These are phyloP conservation scores for Parnassius smintheus DNA, from an alignment of 2,888 invertebrate species.

Conservation along the genomic window DNA sequence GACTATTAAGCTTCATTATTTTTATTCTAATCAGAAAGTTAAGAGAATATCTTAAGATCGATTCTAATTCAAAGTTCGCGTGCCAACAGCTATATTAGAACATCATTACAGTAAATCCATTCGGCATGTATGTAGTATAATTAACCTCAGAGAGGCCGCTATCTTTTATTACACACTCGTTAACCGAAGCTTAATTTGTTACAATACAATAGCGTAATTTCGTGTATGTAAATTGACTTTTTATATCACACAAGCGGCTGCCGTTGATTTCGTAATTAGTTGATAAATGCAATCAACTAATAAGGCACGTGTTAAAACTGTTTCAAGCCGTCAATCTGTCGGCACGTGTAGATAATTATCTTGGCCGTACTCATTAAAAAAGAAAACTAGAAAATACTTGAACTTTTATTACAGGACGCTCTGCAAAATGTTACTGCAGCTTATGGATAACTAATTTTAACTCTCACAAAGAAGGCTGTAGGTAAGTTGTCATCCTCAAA, in stretches of 20 bases:
- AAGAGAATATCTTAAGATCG: conserved; percentile 4
- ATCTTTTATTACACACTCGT: conserved; percentile 25
- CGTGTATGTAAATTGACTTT: conserved; percentile 22
- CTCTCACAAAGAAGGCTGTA: no score
- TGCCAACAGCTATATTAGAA: conserved; percentile 9
- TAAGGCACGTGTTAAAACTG: conserved; percentile 17
- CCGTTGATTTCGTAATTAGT: conserved; percentile 21
- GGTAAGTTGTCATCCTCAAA: no score
- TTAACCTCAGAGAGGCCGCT: conserved; percentile 19
- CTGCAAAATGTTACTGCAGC: no score
- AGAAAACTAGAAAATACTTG: no score
- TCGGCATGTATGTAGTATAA: conserved; percentile 15
- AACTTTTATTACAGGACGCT: no score
- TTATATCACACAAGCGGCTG: conserved; percentile 19
- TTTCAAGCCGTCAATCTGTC: conserved; percentile 17
- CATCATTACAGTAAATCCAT: conserved; percentile 9
- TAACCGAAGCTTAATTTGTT: conserved; percentile 24
- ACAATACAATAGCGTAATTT: conserved; percentile 27
- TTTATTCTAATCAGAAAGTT: conserved; percentile 8
- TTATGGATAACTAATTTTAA: no score
- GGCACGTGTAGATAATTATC: conserved; percentile 7
- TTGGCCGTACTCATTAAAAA: conserved; percentile 2
- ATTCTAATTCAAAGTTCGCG: conserved; percentile 25
- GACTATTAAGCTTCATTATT: conserved; percentile 5
- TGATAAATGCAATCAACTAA: conserved; percentile 25